These are phyloP conservation scores for Epizoanthus illoricatus DNA, from an alignment of 92 coral and sea anemone genomes.

Conservation along the genomic window DNA sequence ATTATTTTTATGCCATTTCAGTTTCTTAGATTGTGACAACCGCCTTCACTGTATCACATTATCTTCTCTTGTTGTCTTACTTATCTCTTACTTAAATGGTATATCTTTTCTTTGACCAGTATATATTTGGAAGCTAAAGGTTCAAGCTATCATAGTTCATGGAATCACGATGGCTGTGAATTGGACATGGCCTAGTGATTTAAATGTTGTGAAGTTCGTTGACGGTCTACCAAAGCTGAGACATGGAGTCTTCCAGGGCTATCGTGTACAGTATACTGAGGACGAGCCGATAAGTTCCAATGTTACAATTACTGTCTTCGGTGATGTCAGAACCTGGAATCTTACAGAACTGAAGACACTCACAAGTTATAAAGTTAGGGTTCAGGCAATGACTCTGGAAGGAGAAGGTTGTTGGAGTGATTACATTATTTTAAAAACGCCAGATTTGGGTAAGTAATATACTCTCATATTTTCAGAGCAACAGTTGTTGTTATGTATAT, in stretches of 20 bases:
- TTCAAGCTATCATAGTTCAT: not conserved
- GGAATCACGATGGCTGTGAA: not conserved
- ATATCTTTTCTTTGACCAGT: not conserved
- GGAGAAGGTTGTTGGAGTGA: not conserved
- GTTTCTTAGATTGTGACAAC: too few species aligned
- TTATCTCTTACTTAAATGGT: not conserved
- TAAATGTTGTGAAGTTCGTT: not conserved
- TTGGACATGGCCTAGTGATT: not conserved
- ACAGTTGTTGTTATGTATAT: too few species aligned
- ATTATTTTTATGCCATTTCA: too few species aligned
- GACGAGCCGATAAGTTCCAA: not conserved
- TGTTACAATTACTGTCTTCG: not conserved
- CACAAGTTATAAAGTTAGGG: not conserved
- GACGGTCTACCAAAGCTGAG: not conserved
- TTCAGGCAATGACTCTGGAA: not conserved
- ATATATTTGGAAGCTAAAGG: not conserved
- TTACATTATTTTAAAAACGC: not conserved
- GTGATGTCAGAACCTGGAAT: not conserved
- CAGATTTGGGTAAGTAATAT: not conserved
- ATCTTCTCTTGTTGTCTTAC: too few species aligned
- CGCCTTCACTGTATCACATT: too few species aligned
- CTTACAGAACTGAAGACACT: not conserved
- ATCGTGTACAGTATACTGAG: not conserved
- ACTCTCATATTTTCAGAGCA: too few species aligned
- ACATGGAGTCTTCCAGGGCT: constrained; percentile 6